These are phyloP conservation scores for Cercocebus atys DNA, from an alignment of 2,113 vertebrate species.

Conservation along the genomic window DNA sequence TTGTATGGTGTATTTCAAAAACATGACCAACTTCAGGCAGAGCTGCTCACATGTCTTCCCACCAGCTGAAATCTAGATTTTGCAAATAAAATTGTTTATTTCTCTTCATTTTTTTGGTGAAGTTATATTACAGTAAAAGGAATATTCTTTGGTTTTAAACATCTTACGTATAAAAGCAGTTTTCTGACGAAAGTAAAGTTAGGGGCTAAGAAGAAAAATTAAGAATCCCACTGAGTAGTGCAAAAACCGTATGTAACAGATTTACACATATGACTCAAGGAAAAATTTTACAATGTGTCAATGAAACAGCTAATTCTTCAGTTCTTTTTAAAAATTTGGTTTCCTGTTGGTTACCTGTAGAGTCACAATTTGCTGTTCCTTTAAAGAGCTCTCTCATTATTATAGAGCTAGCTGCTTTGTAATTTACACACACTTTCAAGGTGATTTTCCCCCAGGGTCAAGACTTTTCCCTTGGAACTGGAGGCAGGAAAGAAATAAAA, in stretches of 20 bases:
- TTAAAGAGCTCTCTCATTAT: neutral
- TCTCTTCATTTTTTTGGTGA: conserved; percentile 19
- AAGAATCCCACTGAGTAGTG: neutral
- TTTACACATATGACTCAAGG: neutral
- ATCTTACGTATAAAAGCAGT: conserved; percentile 38
- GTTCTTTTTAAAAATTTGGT: neutral
- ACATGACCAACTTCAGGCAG: neutral
- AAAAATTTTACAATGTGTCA: conserved; percentile 16
- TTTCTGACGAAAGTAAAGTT: conserved; percentile 28
- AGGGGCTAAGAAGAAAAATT: conserved; percentile 50
- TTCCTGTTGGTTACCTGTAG: neutral
- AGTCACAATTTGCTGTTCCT: neutral
- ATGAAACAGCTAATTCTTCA: conserved; percentile 33
- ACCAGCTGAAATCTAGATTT: conserved; percentile 45
- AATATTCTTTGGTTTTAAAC: conserved; percentile 29
- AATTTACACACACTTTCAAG: neutral
- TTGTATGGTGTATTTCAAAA: neutral
- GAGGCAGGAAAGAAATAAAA: conserved; percentile 27
- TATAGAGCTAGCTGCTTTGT: neutral
- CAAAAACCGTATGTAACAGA: neutral
- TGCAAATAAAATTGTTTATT: conserved; percentile 40
- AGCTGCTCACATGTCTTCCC: neutral
- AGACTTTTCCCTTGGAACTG: neutral
- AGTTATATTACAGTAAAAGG: neutral
- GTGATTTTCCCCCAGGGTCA: neutral